Base-by-base conservation (phyloP, 1,140 invertebrate genomes). In the Teleogryllus occipitalis region DNA sequence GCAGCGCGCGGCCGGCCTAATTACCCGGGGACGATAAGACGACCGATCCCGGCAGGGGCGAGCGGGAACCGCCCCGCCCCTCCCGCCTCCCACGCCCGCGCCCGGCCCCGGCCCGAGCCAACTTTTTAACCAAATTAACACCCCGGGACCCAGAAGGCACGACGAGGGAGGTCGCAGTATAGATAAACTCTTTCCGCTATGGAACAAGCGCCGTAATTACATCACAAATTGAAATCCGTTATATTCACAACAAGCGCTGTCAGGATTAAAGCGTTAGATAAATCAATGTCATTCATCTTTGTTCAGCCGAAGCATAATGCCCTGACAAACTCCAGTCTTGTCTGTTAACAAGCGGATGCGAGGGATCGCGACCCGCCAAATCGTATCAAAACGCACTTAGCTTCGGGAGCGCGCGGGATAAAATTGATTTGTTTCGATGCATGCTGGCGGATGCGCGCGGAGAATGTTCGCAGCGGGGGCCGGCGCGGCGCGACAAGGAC, bases 111-210 rank as follows among this genome's bases (percentile, higher is more conserved):
- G 27, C 27, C 27, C 27, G 27, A 39, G 27, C 27, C 18, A 65
- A 65, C 54, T 65, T 65, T 65, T 65, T 65, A 65, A 65, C 54
- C 54, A 65, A 65, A 65, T 65, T 65, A 65, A 65, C 54, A 18
- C 54, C 54, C 54, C 10, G 54, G 54, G 54, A 65, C 10, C 54
- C 10, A 18, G 18, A 65, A 65, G 54, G 54, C 10, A 65, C 10
- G 54, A 65, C 10, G 54, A 18, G 18, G 54, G 54, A 65, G 18
- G 10, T 14, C 54, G 54, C 54, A 10, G 54, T 65, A 65, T 65
- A 65, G 54, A 65, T 65, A 65, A 65, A 65, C 54, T 65, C 54
- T 65, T 65, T 65, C 54, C 54, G 54, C 54, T 65, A 65, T 65
- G 54, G 54, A 65, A 65, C 54, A 65, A 65, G 54, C 54, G 54